A percentile compares a stretch with the other conserved stretches of the same genome.
These are phyloP conservation scores for Clarias gariepinus DNA, from an alignment of 2,113 vertebrate genomes.

Conservation along the genomic window DNA sequence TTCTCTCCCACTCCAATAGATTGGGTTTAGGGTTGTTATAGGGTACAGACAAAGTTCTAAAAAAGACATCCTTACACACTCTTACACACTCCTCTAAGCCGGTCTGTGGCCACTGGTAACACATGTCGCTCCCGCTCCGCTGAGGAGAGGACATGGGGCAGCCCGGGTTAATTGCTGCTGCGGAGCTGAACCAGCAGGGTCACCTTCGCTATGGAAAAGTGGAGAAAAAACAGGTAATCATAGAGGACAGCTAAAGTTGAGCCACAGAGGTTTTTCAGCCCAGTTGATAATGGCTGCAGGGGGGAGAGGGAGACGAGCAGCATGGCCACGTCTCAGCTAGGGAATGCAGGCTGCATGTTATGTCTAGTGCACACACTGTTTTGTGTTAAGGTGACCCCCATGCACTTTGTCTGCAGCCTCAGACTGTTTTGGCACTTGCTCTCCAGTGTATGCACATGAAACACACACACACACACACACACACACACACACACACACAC, in stretches of 20 bases:
- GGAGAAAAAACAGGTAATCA: conserved; percentile 53
- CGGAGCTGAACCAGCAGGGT: conserved; percentile 64
- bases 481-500: conserved; percentile 11
- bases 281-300: conserved; percentile 56
- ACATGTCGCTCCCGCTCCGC: conserved; percentile 41
- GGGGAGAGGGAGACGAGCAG: conserved; percentile 44
- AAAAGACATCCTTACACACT: conserved; percentile 18
- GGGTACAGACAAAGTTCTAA: conserved; percentile 13
- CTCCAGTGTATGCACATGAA: conserved; percentile 49
- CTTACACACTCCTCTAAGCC: conserved; percentile 26
- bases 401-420: conserved; percentile 61
- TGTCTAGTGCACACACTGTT: conserved; percentile 79
- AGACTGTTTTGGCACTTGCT: conserved; percentile 59
- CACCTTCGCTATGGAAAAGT: conserved; percentile 59
- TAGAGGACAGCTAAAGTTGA: conserved; percentile 57
- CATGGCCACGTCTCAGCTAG: conserved; percentile 66
- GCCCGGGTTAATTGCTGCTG: conserved; percentile 72
- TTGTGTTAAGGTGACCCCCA: conserved; percentile 78
- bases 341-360: conserved; percentile 77
- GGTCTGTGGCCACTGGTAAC: conserved; percentile 47
- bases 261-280: conserved; percentile 51
- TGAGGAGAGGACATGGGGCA: conserved; percentile 54
- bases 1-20: conserved; percentile 11
- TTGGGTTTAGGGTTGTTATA: conserved; percentile 16
- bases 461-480: conserved; percentile 45